phyloP scores from a whole-genome alignment of 2,797 vertebrate genomes.

The Catostomus latipinnis region DNA sequence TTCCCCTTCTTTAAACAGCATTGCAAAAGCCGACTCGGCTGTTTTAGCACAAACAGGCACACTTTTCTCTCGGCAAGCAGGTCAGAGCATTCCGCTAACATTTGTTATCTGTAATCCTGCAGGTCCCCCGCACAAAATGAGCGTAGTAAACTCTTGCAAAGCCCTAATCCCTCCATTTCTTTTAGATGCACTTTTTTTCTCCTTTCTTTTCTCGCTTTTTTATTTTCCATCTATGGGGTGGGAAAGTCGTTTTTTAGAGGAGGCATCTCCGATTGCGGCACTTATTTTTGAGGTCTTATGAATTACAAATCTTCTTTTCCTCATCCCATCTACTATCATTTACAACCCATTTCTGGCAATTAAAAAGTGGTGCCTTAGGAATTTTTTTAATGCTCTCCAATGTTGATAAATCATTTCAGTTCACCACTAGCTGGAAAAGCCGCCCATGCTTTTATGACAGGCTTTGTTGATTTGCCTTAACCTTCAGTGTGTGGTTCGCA shows the following conservation, averaged over 20 bases:
- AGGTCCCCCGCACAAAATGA: conserved; percentile 78
- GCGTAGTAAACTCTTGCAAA: conserved; percentile 80
- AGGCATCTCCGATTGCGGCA: conserved; percentile 75
- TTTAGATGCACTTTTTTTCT: conserved; percentile 70
- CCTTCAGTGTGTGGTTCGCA: conserved; percentile 73
- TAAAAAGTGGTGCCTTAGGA: conserved; percentile 62
- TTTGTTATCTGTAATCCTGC: conserved; percentile 84
- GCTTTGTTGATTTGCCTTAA: conserved; percentile 83
- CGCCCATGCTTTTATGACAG: conserved; percentile 80
- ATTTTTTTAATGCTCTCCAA: no score
- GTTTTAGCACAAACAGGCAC: conserved; percentile 63
- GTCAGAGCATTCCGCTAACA: conserved; percentile 76
- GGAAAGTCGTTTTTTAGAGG: conserved; percentile 44
- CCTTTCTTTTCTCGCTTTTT: conserved; percentile 15
- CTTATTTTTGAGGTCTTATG: conserved; percentile 58
- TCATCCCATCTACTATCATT: conserved; percentile 69
- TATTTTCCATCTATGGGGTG: conserved; percentile 68
- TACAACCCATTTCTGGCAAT: conserved; percentile 82
- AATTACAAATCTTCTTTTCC: conserved; percentile 19
- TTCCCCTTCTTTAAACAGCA: conserved; percentile 55
- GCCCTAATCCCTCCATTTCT: conserved; percentile 77
- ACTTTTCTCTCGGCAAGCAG: conserved; percentile 72
- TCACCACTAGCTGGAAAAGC: conserved; percentile 75
- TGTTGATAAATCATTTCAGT: conserved; percentile 80
- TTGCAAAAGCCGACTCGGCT: conserved; percentile 74